These are phyloP conservation scores for Heliconius ethilla DNA, from an alignment of 2,888 invertebrate species.

Conservation along the genomic window DNA sequence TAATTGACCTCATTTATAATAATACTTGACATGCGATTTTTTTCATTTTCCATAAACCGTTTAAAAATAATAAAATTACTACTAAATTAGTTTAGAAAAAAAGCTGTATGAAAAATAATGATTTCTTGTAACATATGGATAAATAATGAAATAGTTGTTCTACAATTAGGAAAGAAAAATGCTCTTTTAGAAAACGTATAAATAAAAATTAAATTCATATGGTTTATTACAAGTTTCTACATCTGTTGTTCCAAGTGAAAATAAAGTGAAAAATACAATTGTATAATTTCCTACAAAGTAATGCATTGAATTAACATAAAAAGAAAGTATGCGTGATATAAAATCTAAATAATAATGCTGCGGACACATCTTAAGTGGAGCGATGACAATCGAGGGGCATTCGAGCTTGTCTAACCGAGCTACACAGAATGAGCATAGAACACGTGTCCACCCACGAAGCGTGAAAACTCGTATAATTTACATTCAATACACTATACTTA, in stretches of 20 bases:
- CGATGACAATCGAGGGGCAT: conserved; percentile 9
- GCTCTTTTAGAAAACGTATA: no score
- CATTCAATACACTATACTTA: conserved; percentile 40
- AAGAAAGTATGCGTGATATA: conserved; percentile 16
- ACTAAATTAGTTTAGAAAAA: neutral
- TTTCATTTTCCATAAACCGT: neutral
- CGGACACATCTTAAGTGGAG: conserved; percentile 25
- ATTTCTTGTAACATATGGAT: no score
- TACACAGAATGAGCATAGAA: conserved; percentile 34
- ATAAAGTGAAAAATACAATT: conserved; percentile 4
- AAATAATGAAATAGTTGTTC: no score
- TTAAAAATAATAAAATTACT: neutral
- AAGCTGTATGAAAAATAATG: neutral
- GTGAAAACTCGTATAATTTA: conserved; percentile 38
- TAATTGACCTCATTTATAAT: conserved; percentile 9
- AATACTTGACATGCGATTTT: neutral
- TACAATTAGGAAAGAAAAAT: no score
- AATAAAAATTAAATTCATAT: no score
- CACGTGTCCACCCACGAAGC: conserved; percentile 39
- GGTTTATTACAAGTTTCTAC: no score
- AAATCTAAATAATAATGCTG: conserved; percentile 7
- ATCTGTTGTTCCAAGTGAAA: neutral
- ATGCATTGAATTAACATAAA: conserved; percentile 17
- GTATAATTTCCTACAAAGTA: conserved; percentile 8
- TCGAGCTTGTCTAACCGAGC: conserved; percentile 39